These are phyloP conservation scores for Sclerurus mexicanus DNA, from an alignment of 2,113 vertebrate genomes.

Conservation along the genomic window DNA sequence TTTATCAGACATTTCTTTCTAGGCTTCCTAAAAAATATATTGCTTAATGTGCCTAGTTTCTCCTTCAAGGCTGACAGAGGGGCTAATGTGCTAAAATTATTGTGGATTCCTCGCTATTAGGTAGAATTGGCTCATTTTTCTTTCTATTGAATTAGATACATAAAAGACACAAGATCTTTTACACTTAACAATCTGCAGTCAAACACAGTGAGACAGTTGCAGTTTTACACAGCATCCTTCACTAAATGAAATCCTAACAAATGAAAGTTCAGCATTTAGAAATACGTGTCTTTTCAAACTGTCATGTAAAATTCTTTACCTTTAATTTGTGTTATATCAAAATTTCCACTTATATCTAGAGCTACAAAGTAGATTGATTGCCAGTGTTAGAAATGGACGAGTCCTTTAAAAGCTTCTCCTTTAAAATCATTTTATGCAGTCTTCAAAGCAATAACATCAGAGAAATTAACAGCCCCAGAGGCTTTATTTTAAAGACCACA, in stretches of 20 bases:
- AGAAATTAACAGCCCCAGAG: constrained; percentile 44
- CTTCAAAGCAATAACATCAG: constrained; percentile 56
- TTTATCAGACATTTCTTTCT: background rate
- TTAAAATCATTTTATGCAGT: constrained; percentile 40
- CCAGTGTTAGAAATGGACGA: background rate
- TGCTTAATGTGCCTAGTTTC: background rate
- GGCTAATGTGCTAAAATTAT: background rate
- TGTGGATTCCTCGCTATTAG: background rate
- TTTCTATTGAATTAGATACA: background rate
- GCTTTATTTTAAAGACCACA: constrained; percentile 51
- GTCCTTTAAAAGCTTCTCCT: constrained; percentile 36
- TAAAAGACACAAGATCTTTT: background rate
- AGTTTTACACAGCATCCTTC: background rate
- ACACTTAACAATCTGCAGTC: background rate
- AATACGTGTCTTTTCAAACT: background rate
- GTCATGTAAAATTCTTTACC: constrained; percentile 15
- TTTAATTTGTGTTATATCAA: constrained; percentile 35
- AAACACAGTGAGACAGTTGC: background rate
- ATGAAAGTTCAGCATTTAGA: constrained; percentile 15
- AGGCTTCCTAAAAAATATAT: background rate
- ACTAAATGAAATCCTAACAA: constrained; percentile 36
- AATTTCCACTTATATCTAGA: background rate
- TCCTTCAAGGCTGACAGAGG: background rate
- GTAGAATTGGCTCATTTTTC: background rate
- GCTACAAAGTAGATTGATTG: constrained; percentile 43